Percentiles rank a stretch among this genome's conserved stretches.
Conservation (phyloP, 2,888 invertebrate genomes). For the Pocota personata region DNA sequence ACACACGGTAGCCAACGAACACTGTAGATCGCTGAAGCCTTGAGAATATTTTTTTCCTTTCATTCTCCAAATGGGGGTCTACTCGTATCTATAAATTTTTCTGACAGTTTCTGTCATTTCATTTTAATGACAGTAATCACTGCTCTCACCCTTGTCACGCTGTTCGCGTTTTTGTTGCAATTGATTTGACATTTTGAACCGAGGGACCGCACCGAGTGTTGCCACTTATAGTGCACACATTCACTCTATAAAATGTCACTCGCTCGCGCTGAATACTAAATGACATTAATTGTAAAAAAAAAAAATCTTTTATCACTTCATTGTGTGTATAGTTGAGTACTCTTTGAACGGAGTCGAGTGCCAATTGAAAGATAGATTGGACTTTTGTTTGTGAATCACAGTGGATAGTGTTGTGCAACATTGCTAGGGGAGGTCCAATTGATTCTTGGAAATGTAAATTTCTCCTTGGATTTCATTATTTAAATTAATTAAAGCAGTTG, state of each 20-base stretch:
- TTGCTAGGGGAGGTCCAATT: background rate
- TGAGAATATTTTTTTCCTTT: slow-evolving; percentile 26
- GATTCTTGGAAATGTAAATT: background rate
- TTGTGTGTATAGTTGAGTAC: background rate
- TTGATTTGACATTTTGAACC: slow-evolving; percentile 68
- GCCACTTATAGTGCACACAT: slow-evolving; percentile 12
- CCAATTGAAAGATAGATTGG: background rate
- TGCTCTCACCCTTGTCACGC: slow-evolving; percentile 22
- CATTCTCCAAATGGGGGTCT: background rate
- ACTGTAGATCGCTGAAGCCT: slow-evolving; percentile 28
- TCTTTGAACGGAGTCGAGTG: background rate
- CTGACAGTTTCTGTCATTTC: slow-evolving; percentile 14
- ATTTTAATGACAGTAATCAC: slow-evolving; percentile 33
- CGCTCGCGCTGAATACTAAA: slow-evolving; percentile 9
- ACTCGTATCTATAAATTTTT: background rate
- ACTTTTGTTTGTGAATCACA: background rate
- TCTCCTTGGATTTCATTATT: background rate
- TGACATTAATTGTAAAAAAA: background rate
- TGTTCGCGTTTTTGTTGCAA: slow-evolving; percentile 17
- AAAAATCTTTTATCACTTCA: slow-evolving; percentile 20
- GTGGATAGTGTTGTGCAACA: background rate
- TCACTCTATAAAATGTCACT: background rate
- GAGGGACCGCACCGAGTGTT: slow-evolving; percentile 6
- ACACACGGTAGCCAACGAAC: slow-evolving; percentile 46
- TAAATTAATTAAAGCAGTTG: background rate